phyloP scores from a whole-genome alignment of 2,888 invertebrate genomes.

The Athalia cordata region DNA sequence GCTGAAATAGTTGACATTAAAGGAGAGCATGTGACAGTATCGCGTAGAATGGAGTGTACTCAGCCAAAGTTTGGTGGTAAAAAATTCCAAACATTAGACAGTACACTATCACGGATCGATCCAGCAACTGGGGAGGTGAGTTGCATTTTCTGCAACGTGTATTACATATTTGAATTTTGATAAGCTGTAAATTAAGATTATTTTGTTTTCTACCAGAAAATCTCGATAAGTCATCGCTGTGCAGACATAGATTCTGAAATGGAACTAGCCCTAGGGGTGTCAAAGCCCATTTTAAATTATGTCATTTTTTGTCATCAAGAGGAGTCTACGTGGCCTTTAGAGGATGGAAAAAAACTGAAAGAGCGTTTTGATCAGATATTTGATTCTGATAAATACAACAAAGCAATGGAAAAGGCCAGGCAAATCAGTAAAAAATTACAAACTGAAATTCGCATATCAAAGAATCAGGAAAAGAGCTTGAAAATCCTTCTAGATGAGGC shows the following conservation, averaged over 20 bases:
- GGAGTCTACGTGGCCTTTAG: slow-evolving; percentile 96
- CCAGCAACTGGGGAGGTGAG: slow-evolving; percentile 56
- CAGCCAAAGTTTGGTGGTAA: slow-evolving; percentile 76
- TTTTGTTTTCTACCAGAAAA: slow-evolving; percentile 55
- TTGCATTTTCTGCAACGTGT: not conserved
- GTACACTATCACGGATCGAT: slow-evolving; percentile 75
- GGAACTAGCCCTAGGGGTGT: slow-evolving; percentile 86
- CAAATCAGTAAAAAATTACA: slow-evolving; percentile 79
- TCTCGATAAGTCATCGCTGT: slow-evolving; percentile 81
- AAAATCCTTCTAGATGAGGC: slow-evolving; percentile 52
- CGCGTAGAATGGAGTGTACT: slow-evolving; percentile 81
- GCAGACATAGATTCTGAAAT: slow-evolving; percentile 85
- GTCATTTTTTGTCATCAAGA: slow-evolving; percentile 99
- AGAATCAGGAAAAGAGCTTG: slow-evolving; percentile 49
- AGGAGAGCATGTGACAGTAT: slow-evolving; percentile 80
- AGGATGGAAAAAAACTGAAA: slow-evolving; percentile 94
- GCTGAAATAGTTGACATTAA: slow-evolving; percentile 77
- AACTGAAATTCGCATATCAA: slow-evolving; percentile 14
- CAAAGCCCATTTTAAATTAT: slow-evolving; percentile 94
- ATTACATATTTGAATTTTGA: not conserved
- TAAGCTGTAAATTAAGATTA: not conserved
- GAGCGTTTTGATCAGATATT: slow-evolving; percentile 98
- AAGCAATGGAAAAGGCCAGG: slow-evolving; percentile 86
- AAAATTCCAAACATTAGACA: slow-evolving; percentile 81
- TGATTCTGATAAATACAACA: slow-evolving; percentile 94